Evolutionary conservation across 2,113 vertebrate species (phyloP).

Genomic region (Serranochromis macrocephalus): DNA sequence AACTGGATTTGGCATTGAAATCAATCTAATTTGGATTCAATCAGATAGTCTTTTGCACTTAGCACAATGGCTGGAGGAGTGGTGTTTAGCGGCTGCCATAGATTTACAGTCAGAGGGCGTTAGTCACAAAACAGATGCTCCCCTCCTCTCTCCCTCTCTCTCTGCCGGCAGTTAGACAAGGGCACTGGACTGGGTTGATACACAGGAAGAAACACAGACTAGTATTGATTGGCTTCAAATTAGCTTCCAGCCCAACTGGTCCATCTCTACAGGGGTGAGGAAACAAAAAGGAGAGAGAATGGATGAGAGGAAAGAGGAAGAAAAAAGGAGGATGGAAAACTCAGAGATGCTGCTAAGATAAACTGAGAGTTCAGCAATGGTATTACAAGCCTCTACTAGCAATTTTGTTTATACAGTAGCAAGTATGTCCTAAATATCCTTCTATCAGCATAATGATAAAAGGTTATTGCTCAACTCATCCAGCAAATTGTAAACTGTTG

Average conservation of each 20-base stretch:
- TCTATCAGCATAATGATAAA: not conserved
- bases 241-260: conserved; percentile 66
- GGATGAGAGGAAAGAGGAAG: not conserved
- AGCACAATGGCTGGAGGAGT: not conserved
- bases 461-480: not conserved
- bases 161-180: conserved; percentile 47
- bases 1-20: conserved; percentile 43
- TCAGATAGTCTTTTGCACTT: conserved; percentile 47
- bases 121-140: conserved; percentile 43
- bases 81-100: conserved; percentile 30
- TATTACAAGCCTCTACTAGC: not conserved
- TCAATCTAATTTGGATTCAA: conserved; percentile 58
- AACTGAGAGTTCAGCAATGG: not conserved
- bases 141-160: conserved; percentile 7
- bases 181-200: conserved; percentile 51
- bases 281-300: conserved; percentile 27
- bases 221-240: conserved; percentile 86
- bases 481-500: not conserved
- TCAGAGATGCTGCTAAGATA: conserved; percentile 10
- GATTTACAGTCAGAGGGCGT: conserved; percentile 47
- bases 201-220: conserved; percentile 81
- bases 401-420: not conserved
- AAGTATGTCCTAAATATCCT: not conserved
- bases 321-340: conserved; percentile 14
- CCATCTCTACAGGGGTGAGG: conserved; percentile 1